phyloP scores from a whole-genome alignment of 2,888 invertebrate species.

The Mesorhabditis belari region DNA sequence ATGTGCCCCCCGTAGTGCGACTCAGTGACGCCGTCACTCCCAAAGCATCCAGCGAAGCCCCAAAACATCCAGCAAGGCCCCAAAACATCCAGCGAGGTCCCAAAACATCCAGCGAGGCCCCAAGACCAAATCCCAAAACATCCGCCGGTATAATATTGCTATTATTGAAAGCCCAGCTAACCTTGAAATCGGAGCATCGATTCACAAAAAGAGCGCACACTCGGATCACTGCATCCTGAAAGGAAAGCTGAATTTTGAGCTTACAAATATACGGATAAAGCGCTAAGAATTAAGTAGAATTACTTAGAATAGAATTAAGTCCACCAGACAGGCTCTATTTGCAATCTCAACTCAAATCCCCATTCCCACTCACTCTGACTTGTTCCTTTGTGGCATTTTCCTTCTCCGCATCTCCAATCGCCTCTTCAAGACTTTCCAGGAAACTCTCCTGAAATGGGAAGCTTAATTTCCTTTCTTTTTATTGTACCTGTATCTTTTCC shows the following conservation, averaged over 20 bases:
- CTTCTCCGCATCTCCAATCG: constrained; percentile 21
- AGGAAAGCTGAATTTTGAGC: background rate
- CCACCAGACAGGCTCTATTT: background rate
- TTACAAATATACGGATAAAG: background rate
- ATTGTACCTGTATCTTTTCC: constrained; percentile 15
- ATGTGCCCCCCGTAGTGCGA: too few relatives aligned
- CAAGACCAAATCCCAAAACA: too few relatives aligned
- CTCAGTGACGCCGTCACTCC: too few relatives aligned
- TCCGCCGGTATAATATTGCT: too few relatives aligned
- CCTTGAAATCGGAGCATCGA: constrained; percentile 40
- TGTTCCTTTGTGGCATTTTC: constrained; percentile 15
- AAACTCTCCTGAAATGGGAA: constrained; percentile 13
- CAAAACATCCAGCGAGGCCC: too few relatives aligned
- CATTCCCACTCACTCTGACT: constrained; percentile 13
- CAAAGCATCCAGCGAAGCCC: too few relatives aligned
- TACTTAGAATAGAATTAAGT: background rate
- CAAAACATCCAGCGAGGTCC: too few relatives aligned
- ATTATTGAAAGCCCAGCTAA: too few relatives aligned
- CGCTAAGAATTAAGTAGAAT: background rate
- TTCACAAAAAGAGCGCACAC: constrained; percentile 42
- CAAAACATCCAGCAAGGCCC: too few relatives aligned
- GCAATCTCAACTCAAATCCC: background rate
- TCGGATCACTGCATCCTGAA: constrained; percentile 37
- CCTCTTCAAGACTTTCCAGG: constrained; percentile 23
- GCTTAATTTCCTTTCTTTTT: background rate